Percentiles rank a stretch among this genome's conserved stretches.
These are phyloP conservation scores for Scelioninae gen. 1 DNA, from an alignment of 2,888 invertebrate genomes.

Conservation along the genomic window DNA sequence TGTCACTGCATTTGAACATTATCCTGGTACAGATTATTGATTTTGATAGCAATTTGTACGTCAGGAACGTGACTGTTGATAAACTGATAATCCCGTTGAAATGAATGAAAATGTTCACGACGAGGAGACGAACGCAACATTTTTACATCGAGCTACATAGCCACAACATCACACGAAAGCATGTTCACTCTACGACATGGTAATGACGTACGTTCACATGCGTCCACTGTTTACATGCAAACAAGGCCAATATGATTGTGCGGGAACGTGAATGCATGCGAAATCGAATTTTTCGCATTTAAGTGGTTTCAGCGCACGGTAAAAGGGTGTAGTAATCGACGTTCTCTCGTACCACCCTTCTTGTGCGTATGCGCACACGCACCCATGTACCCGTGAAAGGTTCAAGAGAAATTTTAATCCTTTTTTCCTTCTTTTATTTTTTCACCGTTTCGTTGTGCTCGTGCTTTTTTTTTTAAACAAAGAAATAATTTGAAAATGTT, in stretches of 20 bases:
- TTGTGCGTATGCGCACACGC: constrained; percentile 57
- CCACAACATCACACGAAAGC: constrained; percentile 68
- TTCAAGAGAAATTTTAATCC: constrained; percentile 20
- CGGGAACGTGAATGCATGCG: constrained; percentile 72
- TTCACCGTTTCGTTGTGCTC: neutral
- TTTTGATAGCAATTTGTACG: constrained; percentile 42
- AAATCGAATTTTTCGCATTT: constrained; percentile 76
- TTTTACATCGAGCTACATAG: constrained; percentile 64
- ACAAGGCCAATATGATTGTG: constrained; percentile 74
- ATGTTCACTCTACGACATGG: constrained; percentile 65
- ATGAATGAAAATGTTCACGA: constrained; percentile 61
- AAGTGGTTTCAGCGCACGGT: constrained; percentile 76
- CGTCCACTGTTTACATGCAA: constrained; percentile 78
- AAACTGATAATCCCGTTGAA: constrained; percentile 44
- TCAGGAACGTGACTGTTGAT: constrained; percentile 46
- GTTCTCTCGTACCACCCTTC: constrained; percentile 65
- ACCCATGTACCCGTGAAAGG: constrained; percentile 18
- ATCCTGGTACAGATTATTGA: constrained; percentile 51
- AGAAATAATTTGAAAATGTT: constrained; percentile 15
- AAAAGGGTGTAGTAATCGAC: constrained; percentile 74
- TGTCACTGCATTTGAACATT: constrained; percentile 27
- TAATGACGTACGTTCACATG: constrained; percentile 72
- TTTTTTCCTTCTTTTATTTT: constrained; percentile 2
- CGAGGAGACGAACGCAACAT: constrained; percentile 68
- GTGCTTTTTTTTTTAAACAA: constrained; percentile 8